Evolutionary conservation across 2,888 invertebrate species (phyloP), one percentile per base, ranked within the genome.

Genomic region (Eupithecia inturbata): DNA sequence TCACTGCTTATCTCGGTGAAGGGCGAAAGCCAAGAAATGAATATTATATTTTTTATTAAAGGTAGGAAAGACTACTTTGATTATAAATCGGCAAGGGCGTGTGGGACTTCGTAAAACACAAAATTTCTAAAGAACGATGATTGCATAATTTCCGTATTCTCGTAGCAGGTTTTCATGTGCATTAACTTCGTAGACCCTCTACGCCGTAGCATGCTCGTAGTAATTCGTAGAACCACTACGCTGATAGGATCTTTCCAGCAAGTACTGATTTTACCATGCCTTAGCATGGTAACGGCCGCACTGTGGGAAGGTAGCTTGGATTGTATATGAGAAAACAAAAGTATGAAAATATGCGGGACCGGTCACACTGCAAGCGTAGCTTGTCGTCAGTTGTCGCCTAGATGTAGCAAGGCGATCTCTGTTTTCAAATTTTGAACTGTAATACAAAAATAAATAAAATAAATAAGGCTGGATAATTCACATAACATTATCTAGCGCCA

Each of bases 171-270:
- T 31, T 14, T 19, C 36, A n/a, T 28, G 63, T n/a, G n/a, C 36
- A 33, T n/a, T 5, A 64, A 36, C 12, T 33, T 66, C 66, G 36
- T 66, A 66, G 66, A 66, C 66, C 39, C n/a, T 41, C 66, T 66
- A 66, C 39, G 39, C 39, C 39, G 66, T 66, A 39, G 64, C 39
- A 66, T 39, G 39, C 39, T 66, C 64, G 64, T 66, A 66, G 66
- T 26, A 26, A 66, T 66, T 41, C 66, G 66, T 39, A 66, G 66
- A 66, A 16, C n/a, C 22, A 7, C 63, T 64, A 64, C 63, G 36
- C 63, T 64, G 63, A 64, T 64, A 64, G 33, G 9, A 64, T 64
- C 63, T 64, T 33, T 57, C 57, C 26, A 57, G 57, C 63, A 19
- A 36, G 3, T 22, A 53, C 26, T 53, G 49, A 53, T 22, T n/a